These are phyloP conservation scores for Pedetes capensis DNA, from an alignment of 2,113 vertebrate species.

Conservation along the genomic window DNA sequence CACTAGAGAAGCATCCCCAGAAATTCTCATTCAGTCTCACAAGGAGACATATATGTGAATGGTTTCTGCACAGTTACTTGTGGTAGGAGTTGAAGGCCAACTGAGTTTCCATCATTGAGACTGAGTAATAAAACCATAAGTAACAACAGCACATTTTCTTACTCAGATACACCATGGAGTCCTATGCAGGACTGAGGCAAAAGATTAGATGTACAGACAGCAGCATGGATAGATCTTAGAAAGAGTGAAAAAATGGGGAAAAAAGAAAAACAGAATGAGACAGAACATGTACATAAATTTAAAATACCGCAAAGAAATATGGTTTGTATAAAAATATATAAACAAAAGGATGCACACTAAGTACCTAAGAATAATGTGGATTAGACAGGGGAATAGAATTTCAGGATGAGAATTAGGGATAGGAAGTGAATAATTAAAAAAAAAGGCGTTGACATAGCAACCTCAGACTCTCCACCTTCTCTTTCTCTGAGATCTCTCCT, in stretches of 20 bases:
- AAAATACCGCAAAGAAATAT: conserved; percentile 11
- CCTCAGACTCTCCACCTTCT: not conserved
- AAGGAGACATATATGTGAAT: not conserved
- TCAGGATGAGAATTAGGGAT: not conserved
- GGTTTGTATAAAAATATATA: conserved; percentile 20
- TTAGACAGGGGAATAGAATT: not conserved
- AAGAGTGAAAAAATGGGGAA: not conserved
- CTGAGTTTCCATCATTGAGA: not conserved
- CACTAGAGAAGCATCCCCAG: not conserved
- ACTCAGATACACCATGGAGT: not conserved
- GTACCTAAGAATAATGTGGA: not conserved
- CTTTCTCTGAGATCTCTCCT: not conserved
- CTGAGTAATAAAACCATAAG: not conserved
- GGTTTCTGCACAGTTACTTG: not conserved
- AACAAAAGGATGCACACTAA: not conserved
- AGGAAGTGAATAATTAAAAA: not conserved
- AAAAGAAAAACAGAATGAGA: not conserved
- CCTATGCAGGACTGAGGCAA: not conserved
- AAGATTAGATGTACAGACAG: not conserved
- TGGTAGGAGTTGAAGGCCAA: not conserved
- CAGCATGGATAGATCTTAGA: not conserved
- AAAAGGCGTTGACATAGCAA: not conserved
- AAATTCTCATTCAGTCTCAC: not conserved
- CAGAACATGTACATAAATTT: not conserved
- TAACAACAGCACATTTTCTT: not conserved